phyloP scores from a whole-genome alignment of 30 jellyfish, hydroid and myxozoan genomes.

The Hydractinia echinata region DNA sequence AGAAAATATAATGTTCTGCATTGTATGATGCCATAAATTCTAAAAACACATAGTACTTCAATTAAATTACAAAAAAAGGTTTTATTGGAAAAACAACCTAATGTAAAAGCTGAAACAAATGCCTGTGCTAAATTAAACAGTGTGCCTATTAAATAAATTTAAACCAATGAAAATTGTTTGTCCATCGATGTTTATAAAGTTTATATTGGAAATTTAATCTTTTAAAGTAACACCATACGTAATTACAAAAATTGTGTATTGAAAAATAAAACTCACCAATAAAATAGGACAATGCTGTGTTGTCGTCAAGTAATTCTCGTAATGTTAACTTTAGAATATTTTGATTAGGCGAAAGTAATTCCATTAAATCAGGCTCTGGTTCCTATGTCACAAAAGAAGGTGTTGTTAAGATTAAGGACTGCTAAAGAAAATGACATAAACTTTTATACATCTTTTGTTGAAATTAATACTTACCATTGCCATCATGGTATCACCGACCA shows the following conservation, averaged over 20 bases:
- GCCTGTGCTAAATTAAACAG: background rate
- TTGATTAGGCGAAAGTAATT: conserved; percentile 43
- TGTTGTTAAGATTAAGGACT: background rate
- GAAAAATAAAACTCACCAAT: conserved; percentile 41
- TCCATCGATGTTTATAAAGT: no score
- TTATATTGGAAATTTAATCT: no score
- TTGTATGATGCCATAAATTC: conserved; percentile 93
- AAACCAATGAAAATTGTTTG: no score
- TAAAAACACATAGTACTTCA: conserved; percentile 1
- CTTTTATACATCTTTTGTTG: background rate
- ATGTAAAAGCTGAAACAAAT: background rate
- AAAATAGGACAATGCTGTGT: conserved; percentile 88
- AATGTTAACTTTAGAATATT: conserved; percentile 60
- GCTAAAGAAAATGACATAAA: background rate
- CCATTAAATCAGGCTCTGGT: conserved; percentile 64
- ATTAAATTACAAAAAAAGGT: no score
- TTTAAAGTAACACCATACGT: no score
- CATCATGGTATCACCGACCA: conserved; percentile 36
- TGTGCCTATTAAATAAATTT: background rate
- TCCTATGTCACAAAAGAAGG: conserved; percentile 22
- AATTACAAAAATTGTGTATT: no score
- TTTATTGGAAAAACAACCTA: background rate
- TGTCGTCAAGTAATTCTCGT: conserved; percentile 66
- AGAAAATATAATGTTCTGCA: conserved; percentile 90
- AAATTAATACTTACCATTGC: conserved; percentile 29